These are phyloP conservation scores for Sinocyclocheilus grahami DNA, from an alignment of 2,113 vertebrate genomes.

Conservation along the genomic window DNA sequence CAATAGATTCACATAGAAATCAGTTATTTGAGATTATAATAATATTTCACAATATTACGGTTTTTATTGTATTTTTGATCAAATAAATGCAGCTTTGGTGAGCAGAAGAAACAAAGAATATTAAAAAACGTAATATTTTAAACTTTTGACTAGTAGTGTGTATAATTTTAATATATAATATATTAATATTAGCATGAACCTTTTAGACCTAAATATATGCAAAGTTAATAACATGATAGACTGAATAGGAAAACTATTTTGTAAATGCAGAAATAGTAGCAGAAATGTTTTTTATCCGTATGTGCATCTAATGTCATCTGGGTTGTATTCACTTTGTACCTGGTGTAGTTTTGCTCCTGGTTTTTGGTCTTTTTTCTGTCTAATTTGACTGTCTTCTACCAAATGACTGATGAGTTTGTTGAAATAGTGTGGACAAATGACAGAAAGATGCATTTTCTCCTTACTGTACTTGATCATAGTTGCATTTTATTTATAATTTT, in stretches of 20 bases:
- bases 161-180: background rate
- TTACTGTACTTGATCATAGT: background rate
- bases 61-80: too few relatives aligned
- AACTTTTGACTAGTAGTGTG: background rate
- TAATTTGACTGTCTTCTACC: background rate
- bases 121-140: background rate
- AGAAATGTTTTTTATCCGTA: too few relatives aligned
- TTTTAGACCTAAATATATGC: background rate
- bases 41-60: too few relatives aligned
- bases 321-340: too few relatives aligned
- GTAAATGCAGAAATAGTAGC: background rate
- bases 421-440: background rate
- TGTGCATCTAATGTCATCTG: background rate
- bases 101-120: too few relatives aligned
- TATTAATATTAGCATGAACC: background rate
- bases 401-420: background rate
- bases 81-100: too few relatives aligned
- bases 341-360: background rate
- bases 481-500: background rate
- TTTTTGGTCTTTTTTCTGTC: background rate
- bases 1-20: too few relatives aligned
- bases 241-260: background rate
- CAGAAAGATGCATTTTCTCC: background rate
- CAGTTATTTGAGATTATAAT: too few relatives aligned
- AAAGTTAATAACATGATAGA: background rate